Evolutionary conservation across 2,888 invertebrate species (phyloP), one percentile per base, ranked within the genome.

Genomic region (Danaus chrysippus): DNA sequence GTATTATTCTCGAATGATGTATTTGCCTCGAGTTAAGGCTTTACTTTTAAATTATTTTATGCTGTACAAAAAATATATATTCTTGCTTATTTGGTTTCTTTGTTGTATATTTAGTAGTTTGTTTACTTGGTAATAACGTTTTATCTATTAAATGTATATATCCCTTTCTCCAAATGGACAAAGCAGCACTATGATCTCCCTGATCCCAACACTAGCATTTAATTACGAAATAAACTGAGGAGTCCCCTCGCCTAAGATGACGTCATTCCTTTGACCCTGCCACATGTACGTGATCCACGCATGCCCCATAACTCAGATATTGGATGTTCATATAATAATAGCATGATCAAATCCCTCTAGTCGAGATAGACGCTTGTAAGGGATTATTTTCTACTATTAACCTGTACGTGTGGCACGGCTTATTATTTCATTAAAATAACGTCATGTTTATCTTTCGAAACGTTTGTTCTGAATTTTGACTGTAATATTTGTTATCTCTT

Each of bases 321-420:
- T 69, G 68, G 63, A 72, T 68, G 70, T 67, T 72, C 71, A 73
- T 71, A 72, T 72, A 74, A 70, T 74, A 73, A 72, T 69, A 68
- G 64, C 64, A 68, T 62, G 71, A 71, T 68, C 67, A 70, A 70
- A 73, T 70, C 64, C 68, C 69, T 46, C 65, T 63, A 61, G 67
- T 65, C 68, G 67, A 70, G 70, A 72, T 68, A 65, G 63, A 63
- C 71, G 70, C 69, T 68, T 71, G 72, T 69, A 69, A 64, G 70
- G 72, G 74, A 77, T 77, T 49, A 49, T 49, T 76, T 78, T 72
- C 71, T 69, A 71, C 67, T 67, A 74, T 75, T 76, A 74, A 60
- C 58, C 61, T 56, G 70, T 70, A 79, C 77, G 77, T 77, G 77
- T 71, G 75, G 68, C 64, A 67, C 65, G 69, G 70, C 65, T 65